A percentile compares a stretch with the other conserved stretches of the same genome.
These are phyloP conservation scores for Morone chrysops DNA, from an alignment of 2,113 vertebrate species.

Conservation along the genomic window DNA sequence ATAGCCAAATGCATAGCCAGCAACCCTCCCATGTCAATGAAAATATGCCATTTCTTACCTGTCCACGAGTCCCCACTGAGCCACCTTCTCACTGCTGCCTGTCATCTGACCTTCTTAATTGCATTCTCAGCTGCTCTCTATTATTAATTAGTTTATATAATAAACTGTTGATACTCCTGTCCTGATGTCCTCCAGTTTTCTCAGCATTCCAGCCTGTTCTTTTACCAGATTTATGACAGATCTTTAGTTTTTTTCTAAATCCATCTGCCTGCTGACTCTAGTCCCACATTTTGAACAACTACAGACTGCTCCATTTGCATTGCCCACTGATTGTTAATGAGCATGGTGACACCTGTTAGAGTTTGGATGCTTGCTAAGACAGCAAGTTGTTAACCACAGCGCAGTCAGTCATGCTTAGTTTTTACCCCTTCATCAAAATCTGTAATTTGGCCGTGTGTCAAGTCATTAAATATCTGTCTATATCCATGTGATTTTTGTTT, in stretches of 20 bases:
- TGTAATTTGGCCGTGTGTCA: conserved; percentile 7
- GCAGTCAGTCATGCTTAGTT: conserved; percentile 15
- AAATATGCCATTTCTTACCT: neutral
- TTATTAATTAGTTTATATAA: conserved; percentile 26
- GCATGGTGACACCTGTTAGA: neutral
- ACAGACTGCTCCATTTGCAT: neutral
- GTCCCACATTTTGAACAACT: neutral
- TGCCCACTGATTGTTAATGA: neutral
- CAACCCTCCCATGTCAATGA: neutral
- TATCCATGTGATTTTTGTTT: neutral
- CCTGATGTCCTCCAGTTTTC: neutral
- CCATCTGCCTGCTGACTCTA: neutral
- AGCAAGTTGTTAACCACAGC: neutral
- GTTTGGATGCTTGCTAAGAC: conserved; percentile 17
- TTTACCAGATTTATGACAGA: neutral
- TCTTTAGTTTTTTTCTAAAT: neutral
- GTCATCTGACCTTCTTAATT: conserved; percentile 29
- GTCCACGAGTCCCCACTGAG: conserved; percentile 10
- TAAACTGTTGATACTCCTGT: neutral
- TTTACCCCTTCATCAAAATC: neutral
- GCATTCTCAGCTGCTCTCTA: conserved; percentile 8
- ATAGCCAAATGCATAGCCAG: too few species aligned
- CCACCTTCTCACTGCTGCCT: neutral
- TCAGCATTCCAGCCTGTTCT: neutral
- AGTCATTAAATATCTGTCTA: conserved; percentile 22